Conservation (phyloP, 2,888 invertebrate genomes). For the Pollenia labialis region DNA sequence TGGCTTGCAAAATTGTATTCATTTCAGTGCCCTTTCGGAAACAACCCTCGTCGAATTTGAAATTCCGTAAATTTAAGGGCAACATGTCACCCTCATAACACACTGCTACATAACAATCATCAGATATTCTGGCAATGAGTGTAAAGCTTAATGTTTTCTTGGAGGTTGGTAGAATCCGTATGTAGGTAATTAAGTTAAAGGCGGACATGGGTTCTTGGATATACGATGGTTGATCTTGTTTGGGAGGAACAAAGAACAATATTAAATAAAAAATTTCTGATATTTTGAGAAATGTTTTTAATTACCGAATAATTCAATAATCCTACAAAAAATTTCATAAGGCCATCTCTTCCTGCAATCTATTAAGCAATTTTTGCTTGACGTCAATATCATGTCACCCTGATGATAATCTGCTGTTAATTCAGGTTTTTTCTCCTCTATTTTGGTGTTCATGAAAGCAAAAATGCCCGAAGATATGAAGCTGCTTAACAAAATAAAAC, state of each 20-base stretch:
- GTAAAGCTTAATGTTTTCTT: too few relatives aligned
- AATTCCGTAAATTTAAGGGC: conserved; percentile 76
- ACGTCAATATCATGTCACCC: conserved; percentile 18
- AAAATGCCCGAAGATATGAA: not conserved
- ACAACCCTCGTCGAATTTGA: conserved; percentile 76
- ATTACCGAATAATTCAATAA: conserved; percentile 18
- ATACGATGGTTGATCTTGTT: not conserved
- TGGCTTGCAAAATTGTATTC: conserved; percentile 91
- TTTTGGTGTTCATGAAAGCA: not conserved
- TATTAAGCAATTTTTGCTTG: conserved; percentile 3
- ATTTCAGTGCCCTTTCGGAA: conserved; percentile 86
- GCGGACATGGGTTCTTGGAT: conserved; percentile 71
- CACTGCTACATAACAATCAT: conserved; percentile 91
- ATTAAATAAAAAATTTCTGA: not conserved
- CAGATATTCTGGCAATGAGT: conserved; percentile 74
- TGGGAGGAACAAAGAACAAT: not conserved
- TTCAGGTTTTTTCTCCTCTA: not conserved
- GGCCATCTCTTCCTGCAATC: not conserved
- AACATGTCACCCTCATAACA: conserved; percentile 85
- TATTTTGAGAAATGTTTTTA: not conserved
- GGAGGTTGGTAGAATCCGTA: conserved; percentile 63
- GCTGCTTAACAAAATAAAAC: not conserved
- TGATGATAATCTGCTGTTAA: not conserved
- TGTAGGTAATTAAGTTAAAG: conserved; percentile 73
- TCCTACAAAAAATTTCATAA: not conserved